phyloP scores from a whole-genome alignment of 2,888 invertebrate genomes.

The Hirtodrosophila cameraria region DNA sequence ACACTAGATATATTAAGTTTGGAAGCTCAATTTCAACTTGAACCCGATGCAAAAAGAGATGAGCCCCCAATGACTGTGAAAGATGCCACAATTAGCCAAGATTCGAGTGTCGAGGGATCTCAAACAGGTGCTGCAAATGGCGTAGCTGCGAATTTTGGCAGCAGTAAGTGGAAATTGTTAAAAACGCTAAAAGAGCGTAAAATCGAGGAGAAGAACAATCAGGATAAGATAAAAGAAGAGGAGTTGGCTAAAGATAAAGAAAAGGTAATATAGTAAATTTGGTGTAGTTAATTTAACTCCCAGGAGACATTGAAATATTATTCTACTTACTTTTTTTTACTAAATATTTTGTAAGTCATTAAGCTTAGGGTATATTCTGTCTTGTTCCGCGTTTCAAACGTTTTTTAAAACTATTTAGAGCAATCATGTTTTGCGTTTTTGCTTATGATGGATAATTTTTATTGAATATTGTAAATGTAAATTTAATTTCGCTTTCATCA shows the following conservation, averaged over 20 bases:
- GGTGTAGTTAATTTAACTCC: too few relatives aligned
- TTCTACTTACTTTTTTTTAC: too few relatives aligned
- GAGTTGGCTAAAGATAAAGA: slow-evolving; percentile 88
- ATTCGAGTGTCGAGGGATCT: slow-evolving; percentile 83
- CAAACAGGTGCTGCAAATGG: slow-evolving; percentile 51
- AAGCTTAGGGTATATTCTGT: too few relatives aligned
- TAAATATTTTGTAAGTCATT: too few relatives aligned
- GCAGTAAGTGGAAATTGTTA: slow-evolving; percentile 95
- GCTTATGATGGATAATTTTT: too few relatives aligned
- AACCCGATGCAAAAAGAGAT: not conserved
- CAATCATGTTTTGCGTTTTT: too few relatives aligned
- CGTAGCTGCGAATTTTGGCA: slow-evolving; percentile 86
- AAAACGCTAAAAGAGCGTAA: slow-evolving; percentile 95
- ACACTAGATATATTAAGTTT: not conserved
- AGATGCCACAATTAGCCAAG: slow-evolving; percentile 55
- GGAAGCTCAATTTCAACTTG: not conserved
- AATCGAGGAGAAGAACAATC: slow-evolving; percentile 92
- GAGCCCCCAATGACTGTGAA: not conserved
- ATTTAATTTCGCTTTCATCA: too few relatives aligned
- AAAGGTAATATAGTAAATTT: slow-evolving; percentile 86
- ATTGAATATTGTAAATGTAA: too few relatives aligned
- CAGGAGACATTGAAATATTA: too few relatives aligned
- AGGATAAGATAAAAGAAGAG: slow-evolving; percentile 88
- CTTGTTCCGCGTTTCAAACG: too few relatives aligned
- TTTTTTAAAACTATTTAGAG: too few relatives aligned